Base-by-base conservation (phyloP, 2,113 vertebrate species). In the Isichthys henryi region DNA sequence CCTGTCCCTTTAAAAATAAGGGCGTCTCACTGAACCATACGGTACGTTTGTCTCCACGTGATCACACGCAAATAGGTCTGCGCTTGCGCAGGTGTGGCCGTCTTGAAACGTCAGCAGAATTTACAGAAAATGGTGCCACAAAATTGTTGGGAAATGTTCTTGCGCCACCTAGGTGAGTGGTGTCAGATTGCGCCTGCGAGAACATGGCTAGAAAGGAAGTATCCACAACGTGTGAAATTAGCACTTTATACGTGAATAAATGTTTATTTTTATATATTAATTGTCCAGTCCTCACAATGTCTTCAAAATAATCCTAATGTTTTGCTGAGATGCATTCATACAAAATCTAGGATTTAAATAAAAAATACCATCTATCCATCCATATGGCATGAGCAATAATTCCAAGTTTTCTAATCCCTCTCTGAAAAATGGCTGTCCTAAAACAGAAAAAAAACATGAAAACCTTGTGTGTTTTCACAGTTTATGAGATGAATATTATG, bases 1-100 rank as follows among this genome's bases (percentile, higher is more conserved):
- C 15, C 58, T 88, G 88, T 46, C 62, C 21, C 88, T 88, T 88
- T 88, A 88, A 88, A 49, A 77, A 21, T n/a, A 88, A 86, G 82
- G 82, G 35, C 45, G 74, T 80, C 35, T 43, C 39, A 17, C 35
- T 35, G 74, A 80, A 43, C 31, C 35, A 80, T 80, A 39, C 5
- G 74, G 13, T 80, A 80, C 74, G 13, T 80, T 80, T 80, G 74
- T 66, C 62, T 11, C 9, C 62, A 27, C 62, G 23, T 70, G n/a
- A 31, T 27, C 1, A 3, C 10, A 70, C 62, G 62, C 62, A 70
- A 31, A 31, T 31, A 70, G 3, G 10, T 70, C n/a, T 70, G 62
- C 62, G 62, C 62, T 9, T 70, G 62, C 62, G 62, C 62, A 70
- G 27, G 62, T 13, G 10, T 27, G 62, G 3, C 62, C n/a, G 62